Evolutionary conservation across 37 sponge, comb jelly and placozoan species (phyloP), one percentile per base, ranked within the genome.

Genomic region (Axinella damicornis): DNA sequence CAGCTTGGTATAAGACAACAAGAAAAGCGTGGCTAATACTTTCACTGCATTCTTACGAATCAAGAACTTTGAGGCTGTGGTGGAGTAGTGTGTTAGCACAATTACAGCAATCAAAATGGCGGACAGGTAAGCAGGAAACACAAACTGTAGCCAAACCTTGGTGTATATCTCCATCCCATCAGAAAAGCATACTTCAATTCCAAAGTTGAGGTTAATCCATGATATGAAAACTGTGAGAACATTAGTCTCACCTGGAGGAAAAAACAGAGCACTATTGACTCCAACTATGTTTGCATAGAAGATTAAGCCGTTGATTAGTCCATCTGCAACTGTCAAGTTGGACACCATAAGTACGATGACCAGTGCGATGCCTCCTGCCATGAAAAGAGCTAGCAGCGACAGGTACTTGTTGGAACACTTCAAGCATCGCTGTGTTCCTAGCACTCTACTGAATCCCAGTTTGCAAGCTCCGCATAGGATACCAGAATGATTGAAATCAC

Each of bases 91-190:
- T 31, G 34, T 38, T 11, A 18, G 21, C 35, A 77, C 36, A 36
- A 31, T 37, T 12, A 59, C 25, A 15, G 30, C 25, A 11, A 59
- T 36, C 14, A 36, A 33, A 21, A 77, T 33, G 12, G 33, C 39
- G 12, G 59, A 21, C 12, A 77, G 22, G 40, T 77, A 77, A 21
- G 30, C 37, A 2, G 78, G 78, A 37, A 77, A 77, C 37, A 77
- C 37, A 77, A 77, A 77, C 63, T 77, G 78, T 24, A 77, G 39
- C 63, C 78, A 59, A n/a, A 40, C 28, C 41, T 77, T 77, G 37
- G 37, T 24, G 24, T 31, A 34, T 12, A 37, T 24, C 2, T 61
- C 40, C 78, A 77, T 77, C 33, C 63, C 78, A 77, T 61, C 39
- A 36, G 21, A 77, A 24, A 61, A 59, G 39, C 78, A 77, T 6